Evolutionary conservation across 2,113 vertebrate species (phyloP), one percentile per base, ranked within the genome.

Genomic region (Saguinus imperator): DNA sequence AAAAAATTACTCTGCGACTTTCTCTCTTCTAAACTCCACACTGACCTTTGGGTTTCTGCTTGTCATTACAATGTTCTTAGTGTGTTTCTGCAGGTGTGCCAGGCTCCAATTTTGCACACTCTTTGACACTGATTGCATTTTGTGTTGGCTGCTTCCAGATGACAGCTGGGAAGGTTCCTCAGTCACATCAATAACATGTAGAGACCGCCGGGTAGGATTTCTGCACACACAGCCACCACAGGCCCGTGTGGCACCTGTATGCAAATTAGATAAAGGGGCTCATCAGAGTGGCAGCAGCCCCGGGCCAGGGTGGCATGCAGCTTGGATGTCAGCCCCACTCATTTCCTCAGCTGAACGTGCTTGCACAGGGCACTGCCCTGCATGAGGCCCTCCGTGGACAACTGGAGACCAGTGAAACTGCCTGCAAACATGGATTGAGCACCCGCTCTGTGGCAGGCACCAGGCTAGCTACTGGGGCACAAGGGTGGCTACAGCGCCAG

Each of bases 21-120:
- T 48, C 45, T 91, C 16, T 91, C 43, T 77, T 93, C 32, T 90
- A 50, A 96, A n/a, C 25, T 87, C 6, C 76, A 84, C 57, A 48
- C 64, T 91, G 76, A 90, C 55, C 64, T 92, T 75, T 58, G 21
- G 16, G 45, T 94, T 88, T 95, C 72, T 92, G 7, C 27, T 73
- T 64, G 48, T 70, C 55, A 10, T 77, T 37, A 61, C 66, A 61
- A 29, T 1, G 6, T n/a, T 52, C 45, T 61, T 29, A 66, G 23
- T 23, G 2, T 45, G 11, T 66, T 89, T 94, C 61, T 4, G 3
- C 7, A 55, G 73, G 29, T n/a, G 25, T 70, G 37, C 58, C 32
- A 37, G 25, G 58, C 40, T 83, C 55, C 27, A 1, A 11, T 66
- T 57, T 92, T 72, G 52, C 70, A 75, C 32, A 32, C 40, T 23